A percentile compares a stretch with the other conserved stretches of the same genome.
Evolutionary conservation across 2,888 invertebrate genomes (phyloP).

Genomic region (Andrena camellia): DNA sequence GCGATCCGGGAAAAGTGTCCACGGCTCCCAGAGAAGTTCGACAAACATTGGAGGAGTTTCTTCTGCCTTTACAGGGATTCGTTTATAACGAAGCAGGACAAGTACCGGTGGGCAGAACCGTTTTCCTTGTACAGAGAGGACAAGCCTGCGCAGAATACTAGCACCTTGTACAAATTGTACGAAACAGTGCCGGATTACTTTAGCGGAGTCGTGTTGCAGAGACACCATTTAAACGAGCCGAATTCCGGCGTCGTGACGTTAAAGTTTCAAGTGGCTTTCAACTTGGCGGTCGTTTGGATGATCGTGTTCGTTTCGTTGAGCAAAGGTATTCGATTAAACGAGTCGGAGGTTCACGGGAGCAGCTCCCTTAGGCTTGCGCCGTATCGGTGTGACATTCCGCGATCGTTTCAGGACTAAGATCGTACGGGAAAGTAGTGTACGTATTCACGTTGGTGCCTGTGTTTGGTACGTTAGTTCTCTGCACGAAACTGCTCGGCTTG

Average conservation of each 20-base stretch:
- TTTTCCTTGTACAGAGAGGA: conserved; percentile 90
- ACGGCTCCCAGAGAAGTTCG: too few relatives aligned
- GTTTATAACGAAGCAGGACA: conserved; percentile 92
- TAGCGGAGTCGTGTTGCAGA: conserved; percentile 93
- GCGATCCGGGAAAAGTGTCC: background rate
- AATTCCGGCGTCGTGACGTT: conserved; percentile 87
- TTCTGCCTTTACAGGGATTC: conserved; percentile 87
- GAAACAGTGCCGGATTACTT: conserved; percentile 95
- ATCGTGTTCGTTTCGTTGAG: conserved; percentile 94
- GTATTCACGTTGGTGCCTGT: conserved; percentile 92
- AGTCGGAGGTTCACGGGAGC: background rate
- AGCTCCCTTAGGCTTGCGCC: too few relatives aligned
- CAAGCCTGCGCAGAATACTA: conserved; percentile 80
- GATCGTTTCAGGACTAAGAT: conserved; percentile 88
- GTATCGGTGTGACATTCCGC: background rate
- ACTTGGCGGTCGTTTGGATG: conserved; percentile 96
- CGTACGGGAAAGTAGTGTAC: conserved; percentile 94
- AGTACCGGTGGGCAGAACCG: conserved; percentile 93
- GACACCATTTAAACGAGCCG: conserved; percentile 85
- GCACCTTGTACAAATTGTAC: conserved; percentile 87
- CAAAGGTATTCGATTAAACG: conserved; percentile 87
- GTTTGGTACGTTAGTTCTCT: conserved; percentile 90
- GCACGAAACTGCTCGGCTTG: conserved; percentile 91
- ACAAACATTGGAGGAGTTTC: background rate
- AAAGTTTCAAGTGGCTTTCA: conserved; percentile 95